These are phyloP conservation scores for Acipenser ruthenus DNA, from an alignment of 2,797 vertebrate genomes.

Conservation along the genomic window DNA sequence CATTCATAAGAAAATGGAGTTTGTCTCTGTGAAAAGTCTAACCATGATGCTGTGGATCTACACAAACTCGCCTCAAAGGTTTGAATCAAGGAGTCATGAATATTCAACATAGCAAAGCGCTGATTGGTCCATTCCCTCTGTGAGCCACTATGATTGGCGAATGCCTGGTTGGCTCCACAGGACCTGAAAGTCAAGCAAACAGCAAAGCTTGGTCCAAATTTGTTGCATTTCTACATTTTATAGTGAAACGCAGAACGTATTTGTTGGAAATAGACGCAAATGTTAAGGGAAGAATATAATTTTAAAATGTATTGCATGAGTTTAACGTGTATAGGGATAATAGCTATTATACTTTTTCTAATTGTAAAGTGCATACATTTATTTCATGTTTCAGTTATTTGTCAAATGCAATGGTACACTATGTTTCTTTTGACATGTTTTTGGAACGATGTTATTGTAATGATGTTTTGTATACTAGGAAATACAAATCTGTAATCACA, in stretches of 20 bases:
- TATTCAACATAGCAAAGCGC: conserved; percentile 86
- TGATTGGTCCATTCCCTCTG: conserved; percentile 90
- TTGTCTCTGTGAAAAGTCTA: conserved; percentile 98
- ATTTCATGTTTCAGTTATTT: background rate
- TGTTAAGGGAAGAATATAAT: conserved; percentile 5
- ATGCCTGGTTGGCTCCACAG: conserved; percentile 73
- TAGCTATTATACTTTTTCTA: conserved; percentile 10
- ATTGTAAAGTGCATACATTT: background rate
- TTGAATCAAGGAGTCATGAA: conserved; percentile 98
- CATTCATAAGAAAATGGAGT: conserved; percentile 99
- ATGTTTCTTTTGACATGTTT: too few relatives aligned
- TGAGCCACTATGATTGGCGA: conserved; percentile 88
- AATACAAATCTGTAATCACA: too few relatives aligned
- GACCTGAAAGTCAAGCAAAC: conserved; percentile 64
- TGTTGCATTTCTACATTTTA: conserved; percentile 23
- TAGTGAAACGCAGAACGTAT: conserved; percentile 26
- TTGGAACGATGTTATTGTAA: too few relatives aligned
- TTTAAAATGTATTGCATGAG: conserved; percentile 12
- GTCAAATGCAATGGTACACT: background rate
- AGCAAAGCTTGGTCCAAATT: conserved; percentile 47
- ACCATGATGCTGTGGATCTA: conserved; percentile 93
- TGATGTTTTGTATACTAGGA: too few relatives aligned
- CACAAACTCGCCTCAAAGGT: conserved; percentile 98
- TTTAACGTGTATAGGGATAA: conserved; percentile 18
- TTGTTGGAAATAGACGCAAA: conserved; percentile 19